Conservation (phyloP, 2,888 invertebrate genomes). For the Eulithis prunata region DNA sequence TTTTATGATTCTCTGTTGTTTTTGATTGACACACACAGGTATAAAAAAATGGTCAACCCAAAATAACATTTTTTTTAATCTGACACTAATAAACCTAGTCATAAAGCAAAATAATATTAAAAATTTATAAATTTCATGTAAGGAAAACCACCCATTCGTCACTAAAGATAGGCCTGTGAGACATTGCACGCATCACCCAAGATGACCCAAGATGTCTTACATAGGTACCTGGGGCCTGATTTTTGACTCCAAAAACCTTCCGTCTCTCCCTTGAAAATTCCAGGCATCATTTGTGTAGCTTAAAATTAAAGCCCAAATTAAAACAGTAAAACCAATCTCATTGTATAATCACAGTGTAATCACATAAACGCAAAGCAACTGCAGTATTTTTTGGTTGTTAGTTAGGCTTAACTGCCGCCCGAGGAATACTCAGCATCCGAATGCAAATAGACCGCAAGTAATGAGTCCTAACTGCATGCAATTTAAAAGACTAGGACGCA, state of each 20-base stretch:
- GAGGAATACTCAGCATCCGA: conserved; percentile 52
- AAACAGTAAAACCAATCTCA: conserved; percentile 28
- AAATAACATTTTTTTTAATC: too few species aligned
- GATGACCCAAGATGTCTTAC: too few species aligned
- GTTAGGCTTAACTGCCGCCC: conserved; percentile 43
- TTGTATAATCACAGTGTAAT: conserved; percentile 38
- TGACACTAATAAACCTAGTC: too few species aligned
- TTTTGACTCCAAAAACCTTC: too few species aligned
- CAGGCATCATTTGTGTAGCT: too few species aligned
- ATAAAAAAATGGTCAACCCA: too few species aligned
- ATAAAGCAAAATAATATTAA: too few species aligned
- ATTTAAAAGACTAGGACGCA: conserved; percentile 61
- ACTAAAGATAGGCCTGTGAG: too few species aligned
- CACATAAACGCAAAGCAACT: conserved; percentile 37
- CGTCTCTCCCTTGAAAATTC: background rate
- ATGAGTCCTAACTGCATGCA: conserved; percentile 73
- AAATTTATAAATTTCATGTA: too few species aligned
- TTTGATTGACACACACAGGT: background rate
- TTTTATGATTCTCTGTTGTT: conserved; percentile 1
- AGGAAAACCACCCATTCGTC: too few species aligned
- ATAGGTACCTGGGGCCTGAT: too few species aligned
- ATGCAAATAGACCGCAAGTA: conserved; percentile 71
- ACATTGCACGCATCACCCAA: too few species aligned
- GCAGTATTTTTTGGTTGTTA: conserved; percentile 44
- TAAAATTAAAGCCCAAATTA: conserved; percentile 2